Evolutionary conservation across 30 jellyfish, hydroid and myxozoan species (phyloP).

Genomic region (Pelagia noctiluca): DNA sequence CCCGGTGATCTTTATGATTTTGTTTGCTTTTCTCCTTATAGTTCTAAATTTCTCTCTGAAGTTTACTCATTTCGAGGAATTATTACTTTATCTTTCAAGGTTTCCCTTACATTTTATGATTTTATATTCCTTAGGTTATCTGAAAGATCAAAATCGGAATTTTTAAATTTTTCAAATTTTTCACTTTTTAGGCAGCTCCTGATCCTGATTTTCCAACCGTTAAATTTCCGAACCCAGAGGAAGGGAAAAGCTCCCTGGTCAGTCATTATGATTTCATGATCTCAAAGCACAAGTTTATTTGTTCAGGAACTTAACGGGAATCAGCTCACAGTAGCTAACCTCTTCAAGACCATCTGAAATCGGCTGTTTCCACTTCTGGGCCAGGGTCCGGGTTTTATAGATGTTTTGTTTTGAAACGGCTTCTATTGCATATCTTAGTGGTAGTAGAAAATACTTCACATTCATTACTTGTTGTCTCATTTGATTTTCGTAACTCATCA

Average conservation of each 20-base stretch:
- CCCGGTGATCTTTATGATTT: too few species aligned
- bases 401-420: too few species aligned
- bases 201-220: constrained; percentile 98
- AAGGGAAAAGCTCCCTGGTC: constrained; percentile 94
- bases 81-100: too few species aligned
- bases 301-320: too few species aligned
- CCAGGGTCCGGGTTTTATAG: too few species aligned
- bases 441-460: not conserved
- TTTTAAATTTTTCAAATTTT: not conserved
- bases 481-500: too few species aligned
- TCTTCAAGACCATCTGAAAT: not conserved
- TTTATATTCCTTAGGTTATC: not conserved
- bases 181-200: constrained; percentile 73
- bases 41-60: too few species aligned
- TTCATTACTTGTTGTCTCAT: not conserved
- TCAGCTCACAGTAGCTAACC: too few species aligned
- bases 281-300: too few species aligned
- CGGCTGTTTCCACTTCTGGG: not conserved
- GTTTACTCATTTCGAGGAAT: too few species aligned
- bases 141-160: not conserved
- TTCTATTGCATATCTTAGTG: not conserved
- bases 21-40: too few species aligned
- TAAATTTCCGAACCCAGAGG: constrained; percentile 94
- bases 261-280: not conserved
- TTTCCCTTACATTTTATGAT: too few species aligned